Conservation (phyloP, 2,113 vertebrate species). For the Heteronetta atricapilla region DNA sequence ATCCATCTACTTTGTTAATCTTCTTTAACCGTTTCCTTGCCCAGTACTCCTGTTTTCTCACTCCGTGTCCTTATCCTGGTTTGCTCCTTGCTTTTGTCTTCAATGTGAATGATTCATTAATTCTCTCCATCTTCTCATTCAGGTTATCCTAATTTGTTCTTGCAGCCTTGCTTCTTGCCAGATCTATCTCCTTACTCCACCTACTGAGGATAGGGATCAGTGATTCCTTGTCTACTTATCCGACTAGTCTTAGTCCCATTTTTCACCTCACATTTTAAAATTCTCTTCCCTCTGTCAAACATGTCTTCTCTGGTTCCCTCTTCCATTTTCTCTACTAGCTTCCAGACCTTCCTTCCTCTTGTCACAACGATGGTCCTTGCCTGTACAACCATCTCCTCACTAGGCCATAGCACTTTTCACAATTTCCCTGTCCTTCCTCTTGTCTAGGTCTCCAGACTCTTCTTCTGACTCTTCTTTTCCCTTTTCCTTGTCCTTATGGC, state of each 20-base stretch:
- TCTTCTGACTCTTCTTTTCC: not conserved
- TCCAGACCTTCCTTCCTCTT: not conserved
- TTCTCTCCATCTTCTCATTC: not conserved
- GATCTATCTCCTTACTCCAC: not conserved
- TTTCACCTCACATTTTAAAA: not conserved
- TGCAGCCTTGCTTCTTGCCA: not conserved
- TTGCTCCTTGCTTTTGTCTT: not conserved
- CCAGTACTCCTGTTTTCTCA: not conserved
- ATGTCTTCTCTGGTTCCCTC: not conserved
- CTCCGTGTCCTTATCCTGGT: not conserved
- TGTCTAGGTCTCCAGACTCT: not conserved
- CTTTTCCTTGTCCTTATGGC: not conserved
- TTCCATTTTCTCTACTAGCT: not conserved
- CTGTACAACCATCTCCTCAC: not conserved
- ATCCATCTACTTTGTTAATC: not conserved
- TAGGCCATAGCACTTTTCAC: not conserved
- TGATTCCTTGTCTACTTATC: not conserved
- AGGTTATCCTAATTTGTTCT: not conserved
- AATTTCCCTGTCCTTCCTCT: not conserved
- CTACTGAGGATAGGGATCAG: not conserved
- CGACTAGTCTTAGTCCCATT: not conserved
- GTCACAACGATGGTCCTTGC: not conserved
- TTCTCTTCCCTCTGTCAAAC: not conserved
- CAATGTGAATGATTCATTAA: not conserved
- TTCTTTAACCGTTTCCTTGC: not conserved